phyloP scores from a whole-genome alignment of 1,140 invertebrate species.

The Lanistes nyassanus region DNA sequence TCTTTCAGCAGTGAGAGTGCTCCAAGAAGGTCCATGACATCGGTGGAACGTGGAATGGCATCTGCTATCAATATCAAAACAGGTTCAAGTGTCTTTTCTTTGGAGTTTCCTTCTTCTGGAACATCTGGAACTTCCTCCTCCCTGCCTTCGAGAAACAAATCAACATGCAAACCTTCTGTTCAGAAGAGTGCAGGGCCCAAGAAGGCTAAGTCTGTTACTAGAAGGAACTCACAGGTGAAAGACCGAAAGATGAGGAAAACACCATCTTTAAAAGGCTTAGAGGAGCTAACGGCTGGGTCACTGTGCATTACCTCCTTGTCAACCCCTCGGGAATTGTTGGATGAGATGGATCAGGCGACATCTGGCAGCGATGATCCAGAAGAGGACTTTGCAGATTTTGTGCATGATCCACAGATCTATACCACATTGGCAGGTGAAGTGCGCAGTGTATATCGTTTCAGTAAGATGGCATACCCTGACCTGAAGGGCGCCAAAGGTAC shows the following conservation, averaged over 20 bases:
- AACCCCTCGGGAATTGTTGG: slow-evolving; percentile 26
- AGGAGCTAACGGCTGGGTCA: slow-evolving; percentile 30
- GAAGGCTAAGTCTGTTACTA: slow-evolving; percentile 42
- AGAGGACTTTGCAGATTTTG: slow-evolving; percentile 40
- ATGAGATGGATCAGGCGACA: slow-evolving; percentile 33
- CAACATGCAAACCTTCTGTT: slow-evolving; percentile 24
- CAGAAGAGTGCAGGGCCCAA: slow-evolving; percentile 27
- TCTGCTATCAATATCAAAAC: slow-evolving; percentile 62
- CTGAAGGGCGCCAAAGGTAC: slow-evolving; percentile 52
- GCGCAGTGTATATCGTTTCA: slow-evolving; percentile 57
- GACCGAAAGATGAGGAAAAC: slow-evolving; percentile 38
- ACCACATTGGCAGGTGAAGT: slow-evolving; percentile 51
- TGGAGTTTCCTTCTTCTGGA: slow-evolving; percentile 45
- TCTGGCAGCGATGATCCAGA: slow-evolving; percentile 43
- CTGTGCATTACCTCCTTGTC: slow-evolving; percentile 47
- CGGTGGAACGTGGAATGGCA: slow-evolving; percentile 29
- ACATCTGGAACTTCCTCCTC: neutral
- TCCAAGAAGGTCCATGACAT: neutral
- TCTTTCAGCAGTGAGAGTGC: neutral
- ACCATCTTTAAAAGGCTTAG: slow-evolving; percentile 10
- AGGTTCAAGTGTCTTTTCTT: slow-evolving; percentile 56
- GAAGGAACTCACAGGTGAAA: slow-evolving; percentile 39
- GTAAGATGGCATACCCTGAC: slow-evolving; percentile 65
- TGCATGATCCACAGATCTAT: slow-evolving; percentile 50
- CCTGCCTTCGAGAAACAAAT: neutral